Percentiles rank a stretch among this genome's conserved stretches.
Conservation (phyloP, 2,113 vertebrate genomes). For the Pteropus alecto region DNA sequence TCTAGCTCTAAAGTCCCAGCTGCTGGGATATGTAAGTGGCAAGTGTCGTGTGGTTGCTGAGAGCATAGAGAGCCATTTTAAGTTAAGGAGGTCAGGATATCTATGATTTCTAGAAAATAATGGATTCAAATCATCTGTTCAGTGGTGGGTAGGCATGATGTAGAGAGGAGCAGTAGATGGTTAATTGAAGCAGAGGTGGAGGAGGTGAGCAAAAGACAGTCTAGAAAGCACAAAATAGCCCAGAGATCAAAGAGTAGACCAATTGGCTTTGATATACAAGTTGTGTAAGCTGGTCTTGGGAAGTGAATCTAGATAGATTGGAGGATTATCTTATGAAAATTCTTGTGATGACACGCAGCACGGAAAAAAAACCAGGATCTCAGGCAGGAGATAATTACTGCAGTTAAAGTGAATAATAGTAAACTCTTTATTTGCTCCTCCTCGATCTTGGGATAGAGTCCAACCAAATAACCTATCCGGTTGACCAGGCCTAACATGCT, state of each 20-base stretch:
- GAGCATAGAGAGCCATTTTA: background rate
- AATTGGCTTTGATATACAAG: background rate
- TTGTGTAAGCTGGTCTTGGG: background rate
- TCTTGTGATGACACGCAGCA: background rate
- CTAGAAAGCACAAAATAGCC: background rate
- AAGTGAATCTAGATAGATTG: background rate
- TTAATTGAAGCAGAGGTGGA: background rate
- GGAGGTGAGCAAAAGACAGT: background rate
- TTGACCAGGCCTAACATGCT: background rate
- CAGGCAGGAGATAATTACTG: background rate
- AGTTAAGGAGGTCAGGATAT: background rate
- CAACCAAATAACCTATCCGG: background rate
- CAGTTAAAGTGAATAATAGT: background rate
- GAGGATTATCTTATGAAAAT: background rate
- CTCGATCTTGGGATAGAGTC: background rate
- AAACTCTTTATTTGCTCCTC: background rate
- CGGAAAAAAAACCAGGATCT: background rate
- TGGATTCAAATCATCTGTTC: background rate
- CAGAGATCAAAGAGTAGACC: background rate
- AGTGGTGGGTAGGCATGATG: background rate
- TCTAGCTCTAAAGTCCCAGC: background rate
- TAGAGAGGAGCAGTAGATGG: background rate
- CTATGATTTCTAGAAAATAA: background rate
- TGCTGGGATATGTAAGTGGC: background rate
- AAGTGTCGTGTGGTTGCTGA: background rate